Evolutionary conservation across 2,888 invertebrate genomes (phyloP).

Genomic region (Nymphalis c-album): DNA sequence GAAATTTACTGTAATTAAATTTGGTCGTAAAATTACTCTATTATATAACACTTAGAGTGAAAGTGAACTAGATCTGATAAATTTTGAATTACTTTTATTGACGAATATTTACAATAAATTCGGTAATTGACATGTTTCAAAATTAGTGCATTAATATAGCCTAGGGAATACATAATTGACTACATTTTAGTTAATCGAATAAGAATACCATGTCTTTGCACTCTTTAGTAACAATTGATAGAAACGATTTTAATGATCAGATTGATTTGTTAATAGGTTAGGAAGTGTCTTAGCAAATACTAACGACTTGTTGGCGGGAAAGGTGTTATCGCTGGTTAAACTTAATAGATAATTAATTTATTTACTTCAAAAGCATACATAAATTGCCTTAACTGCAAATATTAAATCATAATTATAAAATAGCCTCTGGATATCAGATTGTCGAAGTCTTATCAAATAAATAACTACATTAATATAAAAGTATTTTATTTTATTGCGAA

Average conservation of each 20-base stretch:
- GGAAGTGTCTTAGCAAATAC: constrained; percentile 49
- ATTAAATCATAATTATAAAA: constrained; percentile 46
- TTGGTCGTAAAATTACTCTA: constrained; percentile 33
- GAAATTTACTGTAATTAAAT: constrained; percentile 49
- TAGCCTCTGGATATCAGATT: constrained; percentile 71
- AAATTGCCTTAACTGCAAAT: constrained; percentile 74
- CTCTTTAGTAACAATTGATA: constrained; percentile 59
- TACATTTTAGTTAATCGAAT: constrained; percentile 57
- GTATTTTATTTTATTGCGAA: constrained; percentile 32
- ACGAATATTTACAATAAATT: constrained; percentile 35
- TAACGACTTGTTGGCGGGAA: constrained; percentile 64
- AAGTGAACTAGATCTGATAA: constrained; percentile 47
- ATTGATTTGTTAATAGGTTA: constrained; percentile 53
- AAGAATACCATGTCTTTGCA: constrained; percentile 61
- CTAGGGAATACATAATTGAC: constrained; percentile 51
- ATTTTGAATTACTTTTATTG: constrained; percentile 34
- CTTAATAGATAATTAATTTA: constrained; percentile 72
- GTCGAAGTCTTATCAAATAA: constrained; percentile 78
- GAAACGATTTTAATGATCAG: constrained; percentile 52
- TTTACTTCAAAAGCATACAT: constrained; percentile 69
- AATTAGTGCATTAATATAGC: constrained; percentile 38
- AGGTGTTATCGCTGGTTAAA: constrained; percentile 60
- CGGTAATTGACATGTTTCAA: constrained; percentile 43
- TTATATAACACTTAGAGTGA: constrained; percentile 23
- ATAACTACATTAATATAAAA: constrained; percentile 54